These are phyloP conservation scores for Synanthedon andrenaeformis DNA, from an alignment of 2,888 invertebrate genomes.

Conservation along the genomic window DNA sequence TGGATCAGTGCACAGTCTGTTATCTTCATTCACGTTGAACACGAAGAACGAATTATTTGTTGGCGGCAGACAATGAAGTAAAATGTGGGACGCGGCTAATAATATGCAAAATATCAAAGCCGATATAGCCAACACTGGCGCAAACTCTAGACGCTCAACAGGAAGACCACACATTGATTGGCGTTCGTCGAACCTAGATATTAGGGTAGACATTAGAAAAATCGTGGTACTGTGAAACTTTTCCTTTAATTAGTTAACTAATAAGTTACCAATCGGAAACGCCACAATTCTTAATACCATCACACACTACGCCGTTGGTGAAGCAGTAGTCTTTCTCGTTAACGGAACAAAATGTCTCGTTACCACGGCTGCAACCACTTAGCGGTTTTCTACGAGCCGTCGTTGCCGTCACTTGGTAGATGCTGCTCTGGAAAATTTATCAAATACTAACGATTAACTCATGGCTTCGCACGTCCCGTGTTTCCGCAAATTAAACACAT, in stretches of 20 bases:
- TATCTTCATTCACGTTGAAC: constrained; percentile 58
- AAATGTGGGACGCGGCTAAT: constrained; percentile 32
- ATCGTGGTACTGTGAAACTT: background rate
- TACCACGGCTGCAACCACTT: constrained; percentile 22
- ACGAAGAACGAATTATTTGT: constrained; percentile 49
- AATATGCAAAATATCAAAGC: constrained; percentile 28
- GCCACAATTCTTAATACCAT: constrained; percentile 58
- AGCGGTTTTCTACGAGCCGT: constrained; percentile 21
- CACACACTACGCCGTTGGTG: constrained; percentile 51
- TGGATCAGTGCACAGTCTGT: constrained; percentile 41
- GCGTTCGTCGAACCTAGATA: constrained; percentile 40
- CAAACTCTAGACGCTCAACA: constrained; percentile 27
- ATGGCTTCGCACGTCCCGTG: too few relatives aligned
- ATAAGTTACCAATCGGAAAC: constrained; percentile 38
- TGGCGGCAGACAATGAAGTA: constrained; percentile 39
- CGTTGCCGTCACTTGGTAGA: constrained; percentile 52
- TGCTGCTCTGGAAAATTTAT: constrained; percentile 28
- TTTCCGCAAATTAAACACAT: too few relatives aligned
- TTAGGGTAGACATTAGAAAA: background rate
- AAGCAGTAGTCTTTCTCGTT: constrained; percentile 32
- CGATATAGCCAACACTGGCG: constrained; percentile 32
- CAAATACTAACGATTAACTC: background rate
- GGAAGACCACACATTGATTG: constrained; percentile 30
- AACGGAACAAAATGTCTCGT: constrained; percentile 36
- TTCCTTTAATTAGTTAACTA: too few relatives aligned